phyloP scores from a whole-genome alignment of 2,888 invertebrate species.

The Acleris literana region DNA sequence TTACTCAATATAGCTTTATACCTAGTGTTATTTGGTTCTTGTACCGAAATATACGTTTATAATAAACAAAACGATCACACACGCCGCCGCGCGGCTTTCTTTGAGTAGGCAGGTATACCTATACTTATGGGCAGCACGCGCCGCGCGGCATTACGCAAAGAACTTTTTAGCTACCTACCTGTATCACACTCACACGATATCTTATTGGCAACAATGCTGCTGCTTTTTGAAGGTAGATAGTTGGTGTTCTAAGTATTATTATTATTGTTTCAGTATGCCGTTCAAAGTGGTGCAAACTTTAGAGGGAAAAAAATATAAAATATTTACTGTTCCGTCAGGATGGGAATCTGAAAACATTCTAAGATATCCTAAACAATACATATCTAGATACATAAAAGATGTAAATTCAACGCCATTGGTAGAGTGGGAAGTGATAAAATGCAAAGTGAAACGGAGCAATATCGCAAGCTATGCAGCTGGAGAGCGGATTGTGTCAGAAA shows the following conservation, averaged over 20 bases:
- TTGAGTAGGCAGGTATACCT: too few species aligned
- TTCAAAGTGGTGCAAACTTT: constrained; percentile 31
- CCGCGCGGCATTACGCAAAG: too few species aligned
- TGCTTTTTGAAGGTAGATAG: too few species aligned
- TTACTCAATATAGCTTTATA: too few species aligned
- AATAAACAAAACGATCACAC: too few species aligned
- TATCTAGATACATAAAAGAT: constrained; percentile 1
- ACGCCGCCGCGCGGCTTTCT: too few species aligned
- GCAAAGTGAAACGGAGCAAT: constrained; percentile 5
- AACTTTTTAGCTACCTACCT: too few species aligned
- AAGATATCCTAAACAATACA: constrained; percentile 8
- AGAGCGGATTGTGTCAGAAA: constrained; percentile 14
- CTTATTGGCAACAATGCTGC: too few species aligned
- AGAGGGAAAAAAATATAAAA: constrained; percentile 23
- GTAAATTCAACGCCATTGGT: neutral
- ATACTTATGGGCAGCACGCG: too few species aligned
- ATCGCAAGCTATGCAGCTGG: constrained; percentile 1
- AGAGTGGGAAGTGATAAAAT: constrained; percentile 2
- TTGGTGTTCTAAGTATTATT: constrained; percentile 3
- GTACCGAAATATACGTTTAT: too few species aligned
- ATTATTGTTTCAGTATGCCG: constrained; percentile 27
- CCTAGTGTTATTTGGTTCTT: too few species aligned
- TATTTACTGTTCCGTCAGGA: constrained; percentile 27
- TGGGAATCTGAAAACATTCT: constrained; percentile 24
- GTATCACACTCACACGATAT: too few species aligned